phyloP scores from a whole-genome alignment of 2,888 invertebrate species.

The Drosophila picticornis region DNA sequence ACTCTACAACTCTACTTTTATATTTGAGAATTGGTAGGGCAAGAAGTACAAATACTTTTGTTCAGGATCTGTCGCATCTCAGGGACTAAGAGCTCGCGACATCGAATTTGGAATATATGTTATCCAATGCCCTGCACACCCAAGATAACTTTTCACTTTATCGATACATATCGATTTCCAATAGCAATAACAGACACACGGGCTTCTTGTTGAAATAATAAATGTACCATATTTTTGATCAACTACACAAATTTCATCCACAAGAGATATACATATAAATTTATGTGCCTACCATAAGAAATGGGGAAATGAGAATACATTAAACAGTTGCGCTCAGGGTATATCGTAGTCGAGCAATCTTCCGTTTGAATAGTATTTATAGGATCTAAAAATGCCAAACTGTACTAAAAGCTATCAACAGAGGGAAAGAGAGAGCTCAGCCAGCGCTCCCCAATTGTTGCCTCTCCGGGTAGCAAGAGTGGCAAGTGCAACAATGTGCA shows the following conservation, averaged over 20 bases:
- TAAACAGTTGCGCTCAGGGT: neutral
- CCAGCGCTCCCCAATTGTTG: neutral
- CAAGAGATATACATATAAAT: too few relatives aligned
- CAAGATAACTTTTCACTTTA: neutral
- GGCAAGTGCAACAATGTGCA: neutral
- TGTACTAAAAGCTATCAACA: neutral
- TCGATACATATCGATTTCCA: neutral
- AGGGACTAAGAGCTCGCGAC: neutral
- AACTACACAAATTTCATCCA: too few relatives aligned
- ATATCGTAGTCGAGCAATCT: neutral
- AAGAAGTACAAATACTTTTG: neutral
- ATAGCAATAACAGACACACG: too few relatives aligned
- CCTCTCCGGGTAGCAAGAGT: neutral
- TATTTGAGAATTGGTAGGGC: neutral
- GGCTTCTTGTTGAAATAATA: too few relatives aligned
- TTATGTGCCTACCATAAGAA: too few relatives aligned
- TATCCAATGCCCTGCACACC: neutral
- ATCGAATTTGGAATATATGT: neutral
- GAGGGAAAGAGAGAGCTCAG: neutral
- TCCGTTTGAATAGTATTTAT: neutral
- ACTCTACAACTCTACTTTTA: neutral
- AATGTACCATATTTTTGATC: too few relatives aligned
- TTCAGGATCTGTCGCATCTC: neutral
- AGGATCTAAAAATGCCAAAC: neutral
- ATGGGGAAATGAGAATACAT: neutral